A percentile compares a stretch with the other conserved stretches of the same genome.
These are phyloP conservation scores for Synaphobranchus kaupii DNA, from an alignment of 2,797 vertebrate genomes.

Conservation along the genomic window DNA sequence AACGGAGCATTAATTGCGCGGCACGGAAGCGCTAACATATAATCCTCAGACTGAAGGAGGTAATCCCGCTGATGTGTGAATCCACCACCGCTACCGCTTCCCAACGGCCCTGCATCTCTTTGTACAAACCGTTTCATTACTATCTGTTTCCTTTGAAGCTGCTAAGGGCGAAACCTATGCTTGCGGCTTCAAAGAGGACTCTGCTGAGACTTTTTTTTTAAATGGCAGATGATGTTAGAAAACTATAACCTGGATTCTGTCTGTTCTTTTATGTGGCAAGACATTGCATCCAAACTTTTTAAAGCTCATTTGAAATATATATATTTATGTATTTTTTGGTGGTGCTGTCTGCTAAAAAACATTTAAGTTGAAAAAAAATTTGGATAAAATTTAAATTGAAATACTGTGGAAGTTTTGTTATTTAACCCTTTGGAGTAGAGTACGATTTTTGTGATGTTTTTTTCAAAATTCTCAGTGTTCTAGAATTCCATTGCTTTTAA, in stretches of 20 bases:
- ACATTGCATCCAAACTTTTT: not conserved
- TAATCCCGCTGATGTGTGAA: not conserved
- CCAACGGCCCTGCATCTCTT: not conserved
- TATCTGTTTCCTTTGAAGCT: not conserved
- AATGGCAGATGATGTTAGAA: not conserved
- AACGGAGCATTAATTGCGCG: conserved; percentile 18
- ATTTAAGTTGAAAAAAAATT: too few species aligned
- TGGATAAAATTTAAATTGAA: not conserved
- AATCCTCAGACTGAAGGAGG: not conserved
- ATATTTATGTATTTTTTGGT: not conserved
- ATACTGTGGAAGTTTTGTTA: not conserved
- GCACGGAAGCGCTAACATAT: not conserved
- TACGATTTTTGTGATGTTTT: too few species aligned
- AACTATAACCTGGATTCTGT: not conserved
- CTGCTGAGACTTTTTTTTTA: not conserved
- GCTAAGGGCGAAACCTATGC: not conserved
- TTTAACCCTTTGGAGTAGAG: too few species aligned
- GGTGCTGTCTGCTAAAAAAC: not conserved
- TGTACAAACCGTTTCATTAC: not conserved
- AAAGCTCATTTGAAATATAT: not conserved
- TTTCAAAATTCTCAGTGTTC: too few species aligned
- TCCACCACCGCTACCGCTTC: not conserved
- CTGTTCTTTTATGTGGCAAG: not conserved
- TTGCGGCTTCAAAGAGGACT: too few species aligned
- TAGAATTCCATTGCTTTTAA: too few species aligned